Percentiles rank a stretch among this genome's conserved stretches.
Conservation (phyloP, 2,888 invertebrate genomes). For the Gasteruption jaculator region DNA sequence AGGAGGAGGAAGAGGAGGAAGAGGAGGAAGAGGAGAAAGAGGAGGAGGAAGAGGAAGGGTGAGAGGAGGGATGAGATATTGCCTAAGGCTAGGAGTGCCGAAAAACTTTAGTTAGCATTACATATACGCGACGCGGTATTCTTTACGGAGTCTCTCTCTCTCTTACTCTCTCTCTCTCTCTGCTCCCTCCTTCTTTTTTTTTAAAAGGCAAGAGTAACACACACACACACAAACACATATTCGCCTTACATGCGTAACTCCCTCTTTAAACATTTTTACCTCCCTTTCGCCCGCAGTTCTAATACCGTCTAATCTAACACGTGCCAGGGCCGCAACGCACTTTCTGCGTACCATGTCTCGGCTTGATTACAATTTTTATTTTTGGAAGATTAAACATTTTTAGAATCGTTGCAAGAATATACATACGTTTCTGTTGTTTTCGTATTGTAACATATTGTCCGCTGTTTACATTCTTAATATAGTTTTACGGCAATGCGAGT, state of each 20-base stretch:
- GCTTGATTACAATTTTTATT: not conserved
- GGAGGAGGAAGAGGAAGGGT: constrained; percentile 13
- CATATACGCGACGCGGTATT: constrained; percentile 36
- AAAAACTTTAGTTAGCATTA: constrained; percentile 51
- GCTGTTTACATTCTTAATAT: no score
- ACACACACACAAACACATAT: no score
- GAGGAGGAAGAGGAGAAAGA: constrained; percentile 2
- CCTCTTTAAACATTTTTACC: no score
- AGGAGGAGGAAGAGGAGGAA: constrained; percentile 18
- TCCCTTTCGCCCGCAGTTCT: constrained; percentile 34
- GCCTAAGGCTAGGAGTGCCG: constrained; percentile 37
- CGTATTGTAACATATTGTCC: no score
- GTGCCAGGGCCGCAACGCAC: constrained; percentile 33
- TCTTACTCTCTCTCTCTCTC: constrained; percentile 51
- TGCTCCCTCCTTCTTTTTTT: constrained; percentile 51
- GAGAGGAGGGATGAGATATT: constrained; percentile 39
- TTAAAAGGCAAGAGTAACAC: no score
- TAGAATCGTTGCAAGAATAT: no score
- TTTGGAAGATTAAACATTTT: no score
- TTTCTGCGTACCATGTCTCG: constrained; percentile 4
- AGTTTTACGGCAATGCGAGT: no score
- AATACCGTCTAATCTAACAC: constrained; percentile 32
- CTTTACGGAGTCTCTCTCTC: constrained; percentile 56
- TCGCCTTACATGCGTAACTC: no score
- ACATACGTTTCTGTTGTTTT: no score